phyloP scores from a whole-genome alignment of 2,113 vertebrate genomes.

The Poicephalus gulielmi region DNA sequence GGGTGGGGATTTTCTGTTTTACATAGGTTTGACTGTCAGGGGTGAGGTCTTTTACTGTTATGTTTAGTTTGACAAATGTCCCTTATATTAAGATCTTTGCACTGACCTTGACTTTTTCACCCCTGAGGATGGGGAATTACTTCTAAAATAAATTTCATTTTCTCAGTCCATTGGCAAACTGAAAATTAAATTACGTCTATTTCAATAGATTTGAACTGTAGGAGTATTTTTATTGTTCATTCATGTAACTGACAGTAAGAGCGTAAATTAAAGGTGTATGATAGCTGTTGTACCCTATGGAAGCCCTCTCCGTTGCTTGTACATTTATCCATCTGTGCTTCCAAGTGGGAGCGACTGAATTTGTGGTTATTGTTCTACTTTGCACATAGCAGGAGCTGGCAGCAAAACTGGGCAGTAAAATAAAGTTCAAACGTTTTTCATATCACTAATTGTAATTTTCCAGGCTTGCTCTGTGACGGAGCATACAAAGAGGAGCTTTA shows the following conservation, averaged over 20 bases:
- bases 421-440: conserved; percentile 56
- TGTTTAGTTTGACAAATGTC: not conserved
- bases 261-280: not conserved
- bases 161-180: not conserved
- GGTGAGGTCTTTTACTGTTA: not conserved
- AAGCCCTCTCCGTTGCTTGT: not conserved
- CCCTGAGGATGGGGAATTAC: not conserved
- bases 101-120: not conserved
- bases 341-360: not conserved
- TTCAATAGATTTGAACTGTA: not conserved
- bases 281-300: not conserved
- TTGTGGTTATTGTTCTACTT: conserved; percentile 50
- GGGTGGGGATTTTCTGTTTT: not conserved
- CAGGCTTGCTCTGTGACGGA: conserved; percentile 64
- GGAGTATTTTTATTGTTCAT: not conserved
- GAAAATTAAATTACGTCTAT: not conserved
- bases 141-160: not conserved
- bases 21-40: not conserved
- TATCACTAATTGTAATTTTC: conserved; percentile 70
- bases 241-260: not conserved
- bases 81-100: not conserved
- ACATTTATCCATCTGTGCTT: not conserved
- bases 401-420: conserved; percentile 45
- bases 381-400: conserved; percentile 45
- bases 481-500: conserved; percentile 63